These are phyloP conservation scores for Coluber constrictor DNA, from an alignment of 2,797 vertebrate species.

Conservation along the genomic window DNA sequence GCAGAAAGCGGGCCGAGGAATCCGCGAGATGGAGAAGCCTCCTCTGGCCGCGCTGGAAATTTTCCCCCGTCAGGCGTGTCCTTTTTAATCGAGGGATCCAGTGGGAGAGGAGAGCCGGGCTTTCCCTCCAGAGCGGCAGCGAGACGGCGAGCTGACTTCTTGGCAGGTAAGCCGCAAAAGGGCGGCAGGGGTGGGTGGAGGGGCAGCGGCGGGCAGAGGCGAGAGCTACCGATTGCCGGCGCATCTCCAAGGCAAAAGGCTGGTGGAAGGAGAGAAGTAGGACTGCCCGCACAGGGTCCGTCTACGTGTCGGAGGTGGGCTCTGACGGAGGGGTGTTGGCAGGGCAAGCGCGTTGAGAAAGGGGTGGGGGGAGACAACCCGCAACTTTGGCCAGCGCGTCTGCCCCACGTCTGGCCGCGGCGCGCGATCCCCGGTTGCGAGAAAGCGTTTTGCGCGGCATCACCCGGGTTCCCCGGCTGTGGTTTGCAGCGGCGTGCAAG, in stretches of 20 bases:
- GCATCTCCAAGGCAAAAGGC: not conserved
- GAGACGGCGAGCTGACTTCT: not conserved
- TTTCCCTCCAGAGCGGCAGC: not conserved
- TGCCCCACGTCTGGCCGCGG: not conserved
- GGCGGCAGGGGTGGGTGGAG: not conserved
- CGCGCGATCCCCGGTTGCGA: not conserved
- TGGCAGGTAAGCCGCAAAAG: constrained; percentile 7
- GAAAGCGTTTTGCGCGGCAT: not conserved
- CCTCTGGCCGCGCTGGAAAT: constrained; percentile 33
- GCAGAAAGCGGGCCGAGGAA: not conserved
- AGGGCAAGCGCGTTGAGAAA: too few relatives aligned
- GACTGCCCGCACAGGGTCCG: not conserved
- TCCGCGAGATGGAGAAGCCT: constrained; percentile 53
- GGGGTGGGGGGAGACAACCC: too few relatives aligned
- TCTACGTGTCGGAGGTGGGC: not conserved
- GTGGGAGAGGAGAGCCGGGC: not conserved
- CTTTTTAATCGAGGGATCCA: not conserved
- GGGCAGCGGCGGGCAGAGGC: not conserved
- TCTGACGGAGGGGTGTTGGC: not conserved
- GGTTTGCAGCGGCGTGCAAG: not conserved
- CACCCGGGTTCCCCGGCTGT: not conserved
- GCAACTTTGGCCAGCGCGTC: not conserved
- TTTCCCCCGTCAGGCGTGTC: not conserved
- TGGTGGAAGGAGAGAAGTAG: too few relatives aligned
- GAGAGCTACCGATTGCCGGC: not conserved